Conservation (phyloP, 2,888 invertebrate genomes). For the Rhamphomyia laevipes region DNA sequence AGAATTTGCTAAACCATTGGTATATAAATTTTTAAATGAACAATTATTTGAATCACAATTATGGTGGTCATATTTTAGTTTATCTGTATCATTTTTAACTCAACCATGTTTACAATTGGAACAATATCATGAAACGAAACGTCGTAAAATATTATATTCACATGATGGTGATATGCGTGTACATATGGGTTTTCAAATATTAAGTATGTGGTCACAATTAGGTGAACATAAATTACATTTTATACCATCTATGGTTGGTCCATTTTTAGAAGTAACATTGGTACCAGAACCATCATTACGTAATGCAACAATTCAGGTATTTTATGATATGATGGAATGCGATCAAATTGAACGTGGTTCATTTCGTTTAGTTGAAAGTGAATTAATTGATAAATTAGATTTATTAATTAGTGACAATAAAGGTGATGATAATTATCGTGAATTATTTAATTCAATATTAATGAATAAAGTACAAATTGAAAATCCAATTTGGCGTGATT, state of each 20-base stretch:
- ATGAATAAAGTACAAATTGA: conserved; percentile 74
- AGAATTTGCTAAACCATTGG: conserved; percentile 77
- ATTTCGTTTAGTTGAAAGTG: conserved; percentile 84
- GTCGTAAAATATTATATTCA: conserved; percentile 62
- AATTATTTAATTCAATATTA: conserved; percentile 90
- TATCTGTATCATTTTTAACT: conserved; percentile 68
- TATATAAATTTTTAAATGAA: conserved; percentile 66
- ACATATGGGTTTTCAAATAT: conserved; percentile 80
- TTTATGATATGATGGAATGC: conserved; percentile 92
- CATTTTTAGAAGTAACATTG: conserved; percentile 83
- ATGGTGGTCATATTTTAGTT: conserved; percentile 67
- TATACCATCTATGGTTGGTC: conserved; percentile 87
- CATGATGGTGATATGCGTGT: conserved; percentile 86
- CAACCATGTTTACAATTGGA: conserved; percentile 72
- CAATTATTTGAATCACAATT: conserved; percentile 66
- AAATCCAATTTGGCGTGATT: conserved; percentile 82
- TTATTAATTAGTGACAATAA: conserved; percentile 86
- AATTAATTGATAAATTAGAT: conserved; percentile 87
- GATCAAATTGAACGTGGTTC: conserved; percentile 72
- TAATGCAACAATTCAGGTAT: conserved; percentile 80
- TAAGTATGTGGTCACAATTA: conserved; percentile 83
- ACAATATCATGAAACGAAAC: conserved; percentile 67
- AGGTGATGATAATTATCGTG: conserved; percentile 84
- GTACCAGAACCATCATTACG: conserved; percentile 77
- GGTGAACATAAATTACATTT: conserved; percentile 81